Base-by-base conservation (phyloP, 2,797 vertebrate species). In the Trematomus bernacchii region DNA sequence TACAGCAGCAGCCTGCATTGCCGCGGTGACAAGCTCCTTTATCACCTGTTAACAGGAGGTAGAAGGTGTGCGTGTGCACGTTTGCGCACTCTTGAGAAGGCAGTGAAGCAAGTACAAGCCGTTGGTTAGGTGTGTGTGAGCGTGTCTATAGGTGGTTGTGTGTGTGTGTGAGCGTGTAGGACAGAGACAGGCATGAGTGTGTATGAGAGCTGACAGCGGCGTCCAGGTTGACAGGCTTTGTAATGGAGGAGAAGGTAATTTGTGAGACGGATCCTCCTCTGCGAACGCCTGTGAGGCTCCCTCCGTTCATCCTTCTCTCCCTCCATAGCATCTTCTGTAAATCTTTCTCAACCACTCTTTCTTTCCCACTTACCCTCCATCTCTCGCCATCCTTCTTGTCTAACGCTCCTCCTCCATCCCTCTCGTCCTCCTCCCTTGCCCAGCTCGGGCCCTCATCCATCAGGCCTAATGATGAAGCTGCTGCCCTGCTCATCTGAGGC, bases 191-290 rank as follows among this genome's bases (percentile, higher is more conserved):
- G 87, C 92, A 89, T 88, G 88, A 91, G 78, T 85, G 87, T 92
- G 89, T 94, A 96, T 94, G 89, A 93, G 92, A 94, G 88, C 90
- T 95, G 95, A 96, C 95, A 95, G 77, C 83, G 80, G 87, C 71
- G 80, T 88, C 89, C 93, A 80, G 85, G 92, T 95, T 93, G 89
- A 94, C 95, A 94, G 88, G 84, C 94, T 93, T 94, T 94, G 93
- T 95, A 96, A 93, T 94, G 79, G 89, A 92, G 78, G 90, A 86
- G 91, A 95, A 93, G 93, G 90, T 95, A 94, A 96, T 96, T 97
- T 97, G 93, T 92, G 91, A 93, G 82, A 92, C 86, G 92, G 93
- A 93, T 94, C 91, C 89, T 93, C 85, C 82, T 86, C 81, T 71
- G 82, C 86, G 89, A 83, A 89, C 92, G 86, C 92, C 93, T 86